Evolutionary conservation across 2,113 vertebrate genomes (phyloP).

Genomic region (Heteronetta atricapilla): DNA sequence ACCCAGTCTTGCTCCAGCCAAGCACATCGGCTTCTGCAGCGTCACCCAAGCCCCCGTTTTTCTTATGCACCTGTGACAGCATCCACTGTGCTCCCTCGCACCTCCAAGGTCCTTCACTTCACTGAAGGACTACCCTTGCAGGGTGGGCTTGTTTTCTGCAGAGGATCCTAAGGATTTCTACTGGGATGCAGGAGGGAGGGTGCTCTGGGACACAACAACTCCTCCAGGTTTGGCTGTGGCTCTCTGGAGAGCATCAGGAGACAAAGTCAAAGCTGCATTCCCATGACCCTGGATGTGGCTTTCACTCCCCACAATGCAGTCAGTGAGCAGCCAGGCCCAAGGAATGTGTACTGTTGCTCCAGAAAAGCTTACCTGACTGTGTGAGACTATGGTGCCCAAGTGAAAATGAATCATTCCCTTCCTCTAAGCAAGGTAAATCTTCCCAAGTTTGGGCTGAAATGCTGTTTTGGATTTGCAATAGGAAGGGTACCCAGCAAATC

Average conservation of each 20-base stretch:
- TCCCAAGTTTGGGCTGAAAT: not conserved
- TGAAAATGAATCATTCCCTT: not conserved
- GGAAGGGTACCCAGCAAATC: not conserved
- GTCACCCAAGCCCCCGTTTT: not conserved
- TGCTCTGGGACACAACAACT: not conserved
- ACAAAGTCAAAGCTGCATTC: not conserved
- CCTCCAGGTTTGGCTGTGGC: not conserved
- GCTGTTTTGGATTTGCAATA: not conserved
- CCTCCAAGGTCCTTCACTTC: not conserved
- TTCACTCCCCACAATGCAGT: not conserved
- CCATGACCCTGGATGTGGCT: not conserved
- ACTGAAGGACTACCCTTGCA: not conserved
- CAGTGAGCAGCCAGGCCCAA: not conserved
- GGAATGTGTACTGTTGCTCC: rapidly evolving
- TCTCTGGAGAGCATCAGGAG: not conserved
- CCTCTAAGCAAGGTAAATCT: not conserved
- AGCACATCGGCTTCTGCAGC: not conserved
- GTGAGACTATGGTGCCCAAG: not conserved
- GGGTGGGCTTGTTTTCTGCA: not conserved
- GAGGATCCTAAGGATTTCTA: not conserved
- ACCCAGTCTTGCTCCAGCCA: not conserved
- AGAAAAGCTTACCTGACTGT: not conserved
- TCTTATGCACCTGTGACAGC: no score
- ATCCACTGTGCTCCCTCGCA: not conserved
- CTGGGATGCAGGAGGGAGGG: not conserved